A percentile compares a stretch with the other conserved stretches of the same genome.
Conservation (phyloP, 2,113 vertebrate species). For the Bujurquina vittata region DNA sequence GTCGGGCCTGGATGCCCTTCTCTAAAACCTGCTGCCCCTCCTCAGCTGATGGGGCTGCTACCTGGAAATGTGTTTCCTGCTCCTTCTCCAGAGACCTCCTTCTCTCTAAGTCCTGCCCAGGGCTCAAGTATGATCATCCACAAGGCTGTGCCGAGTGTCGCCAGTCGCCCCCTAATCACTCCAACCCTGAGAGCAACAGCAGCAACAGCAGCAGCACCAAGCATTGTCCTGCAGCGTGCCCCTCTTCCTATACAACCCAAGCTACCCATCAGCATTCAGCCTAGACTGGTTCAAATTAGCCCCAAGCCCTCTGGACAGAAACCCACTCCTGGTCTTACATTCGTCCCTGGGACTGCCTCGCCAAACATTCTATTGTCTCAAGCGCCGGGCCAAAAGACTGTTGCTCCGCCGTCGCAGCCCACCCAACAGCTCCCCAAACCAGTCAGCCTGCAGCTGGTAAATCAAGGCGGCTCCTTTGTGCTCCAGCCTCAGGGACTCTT, state of each 20-base stretch:
- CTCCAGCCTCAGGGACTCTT: conserved; percentile 84
- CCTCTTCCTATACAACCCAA: conserved; percentile 82
- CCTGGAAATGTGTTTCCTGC: conserved; percentile 81
- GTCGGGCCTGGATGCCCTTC: conserved; percentile 82
- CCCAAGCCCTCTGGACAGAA: conserved; percentile 81
- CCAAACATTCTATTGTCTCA: conserved; percentile 79
- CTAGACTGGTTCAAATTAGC: conserved; percentile 82
- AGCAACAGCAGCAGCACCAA: conserved; percentile 46
- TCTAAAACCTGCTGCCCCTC: conserved; percentile 77
- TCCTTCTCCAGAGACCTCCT: conserved; percentile 74
- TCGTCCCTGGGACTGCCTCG: conserved; percentile 74
- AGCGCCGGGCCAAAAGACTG: conserved; percentile 64
- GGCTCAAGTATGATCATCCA: conserved; percentile 80
- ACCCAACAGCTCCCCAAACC: conserved; percentile 72
- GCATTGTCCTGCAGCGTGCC: conserved; percentile 75
- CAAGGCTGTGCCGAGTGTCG: conserved; percentile 71
- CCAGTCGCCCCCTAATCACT: conserved; percentile 66
- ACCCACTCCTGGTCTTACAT: conserved; percentile 70
- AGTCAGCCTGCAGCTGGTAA: conserved; percentile 81
- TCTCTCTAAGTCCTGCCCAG: conserved; percentile 78
- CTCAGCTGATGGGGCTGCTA: conserved; percentile 81
- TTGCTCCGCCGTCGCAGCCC: conserved; percentile 43
- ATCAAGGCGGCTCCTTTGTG: conserved; percentile 82
- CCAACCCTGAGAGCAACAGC: conserved; percentile 66
- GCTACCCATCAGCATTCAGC: conserved; percentile 83